Percentiles rank a stretch among this genome's conserved stretches.
These are phyloP conservation scores for Polydrusus tereticollis DNA, from an alignment of 2,888 invertebrate species.

Conservation along the genomic window DNA sequence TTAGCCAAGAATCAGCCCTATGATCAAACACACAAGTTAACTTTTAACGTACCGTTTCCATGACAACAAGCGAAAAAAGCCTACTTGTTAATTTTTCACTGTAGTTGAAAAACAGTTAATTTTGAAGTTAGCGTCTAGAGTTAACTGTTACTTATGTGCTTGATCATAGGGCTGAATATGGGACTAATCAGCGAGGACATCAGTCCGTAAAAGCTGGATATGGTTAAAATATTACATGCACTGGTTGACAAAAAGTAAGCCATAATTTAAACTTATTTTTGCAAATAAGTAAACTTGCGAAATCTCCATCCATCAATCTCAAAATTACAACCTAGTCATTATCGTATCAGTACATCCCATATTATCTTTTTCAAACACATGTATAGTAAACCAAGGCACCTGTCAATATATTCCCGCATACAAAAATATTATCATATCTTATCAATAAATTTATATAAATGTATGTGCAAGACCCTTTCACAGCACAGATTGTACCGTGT, in stretches of 20 bases:
- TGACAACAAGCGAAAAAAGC: no score
- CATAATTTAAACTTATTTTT: not conserved
- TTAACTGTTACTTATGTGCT: no score
- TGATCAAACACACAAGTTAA: no score
- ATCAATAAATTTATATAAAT: slow-evolving; percentile 58
- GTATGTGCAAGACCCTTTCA: slow-evolving; percentile 55
- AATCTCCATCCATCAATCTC: slow-evolving; percentile 16
- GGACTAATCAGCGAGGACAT: not conserved
- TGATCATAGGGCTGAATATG: no score
- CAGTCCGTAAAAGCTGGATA: no score
- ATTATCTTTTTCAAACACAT: slow-evolving; percentile 10
- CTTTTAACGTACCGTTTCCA: no score
- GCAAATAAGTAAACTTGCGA: not conserved
- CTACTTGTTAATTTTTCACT: no score
- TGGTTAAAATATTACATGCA: no score
- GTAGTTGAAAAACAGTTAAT: no score
- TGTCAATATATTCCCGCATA: slow-evolving; percentile 54
- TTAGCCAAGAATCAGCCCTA: no score
- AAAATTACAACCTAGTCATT: not conserved
- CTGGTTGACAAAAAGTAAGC: no score
- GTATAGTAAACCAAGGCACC: slow-evolving; percentile 49
- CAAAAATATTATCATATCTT: slow-evolving; percentile 56
- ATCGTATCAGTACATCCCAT: slow-evolving; percentile 29
- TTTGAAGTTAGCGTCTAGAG: no score
- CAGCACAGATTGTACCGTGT: slow-evolving; percentile 57